These are phyloP conservation scores for Chaenocephalus aceratus DNA, from an alignment of 2,113 vertebrate species.

Conservation along the genomic window DNA sequence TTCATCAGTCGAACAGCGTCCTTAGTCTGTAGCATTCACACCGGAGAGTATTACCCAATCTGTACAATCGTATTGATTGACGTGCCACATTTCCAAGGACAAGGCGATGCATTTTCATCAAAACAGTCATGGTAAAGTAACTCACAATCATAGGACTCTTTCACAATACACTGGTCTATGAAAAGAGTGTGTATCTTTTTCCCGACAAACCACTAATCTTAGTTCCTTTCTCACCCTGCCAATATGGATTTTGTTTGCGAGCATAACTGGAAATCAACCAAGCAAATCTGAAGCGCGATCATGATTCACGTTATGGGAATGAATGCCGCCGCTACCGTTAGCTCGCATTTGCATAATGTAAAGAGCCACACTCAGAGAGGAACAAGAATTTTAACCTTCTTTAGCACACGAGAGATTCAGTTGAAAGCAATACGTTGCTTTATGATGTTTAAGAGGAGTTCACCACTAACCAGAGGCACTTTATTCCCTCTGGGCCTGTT, in stretches of 20 bases:
- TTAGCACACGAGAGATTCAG: slow-evolving; percentile 51
- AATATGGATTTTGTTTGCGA: slow-evolving; percentile 70
- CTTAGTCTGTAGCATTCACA: slow-evolving; percentile 52
- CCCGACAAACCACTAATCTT: slow-evolving; percentile 43
- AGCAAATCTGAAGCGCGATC: slow-evolving; percentile 67
- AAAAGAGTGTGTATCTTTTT: slow-evolving; percentile 23
- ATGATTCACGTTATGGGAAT: slow-evolving; percentile 77
- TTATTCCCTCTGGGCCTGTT: slow-evolving; percentile 37
- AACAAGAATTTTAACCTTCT: slow-evolving; percentile 72
- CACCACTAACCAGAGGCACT: slow-evolving; percentile 15
- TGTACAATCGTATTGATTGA: slow-evolving; percentile 71
- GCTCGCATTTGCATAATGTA: slow-evolving; percentile 74
- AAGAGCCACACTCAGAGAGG: slow-evolving; percentile 52
- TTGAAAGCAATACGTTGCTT: slow-evolving; percentile 62
- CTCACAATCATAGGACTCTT: slow-evolving; percentile 62
- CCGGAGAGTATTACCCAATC: slow-evolving; percentile 59
- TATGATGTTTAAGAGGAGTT: slow-evolving; percentile 56
- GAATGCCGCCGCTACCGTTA: slow-evolving; percentile 59
- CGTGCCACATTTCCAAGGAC: slow-evolving; percentile 73
- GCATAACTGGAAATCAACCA: slow-evolving; percentile 71
- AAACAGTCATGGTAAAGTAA: slow-evolving; percentile 65
- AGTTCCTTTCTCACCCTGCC: slow-evolving; percentile 48
- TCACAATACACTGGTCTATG: slow-evolving; percentile 46
- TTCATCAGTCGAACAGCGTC: slow-evolving; percentile 67
- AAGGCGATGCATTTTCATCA: slow-evolving; percentile 71